Evolutionary conservation across 2,888 invertebrate species (phyloP), one percentile per base, ranked within the genome.

Genomic region (Troides oblongomaculatus): DNA sequence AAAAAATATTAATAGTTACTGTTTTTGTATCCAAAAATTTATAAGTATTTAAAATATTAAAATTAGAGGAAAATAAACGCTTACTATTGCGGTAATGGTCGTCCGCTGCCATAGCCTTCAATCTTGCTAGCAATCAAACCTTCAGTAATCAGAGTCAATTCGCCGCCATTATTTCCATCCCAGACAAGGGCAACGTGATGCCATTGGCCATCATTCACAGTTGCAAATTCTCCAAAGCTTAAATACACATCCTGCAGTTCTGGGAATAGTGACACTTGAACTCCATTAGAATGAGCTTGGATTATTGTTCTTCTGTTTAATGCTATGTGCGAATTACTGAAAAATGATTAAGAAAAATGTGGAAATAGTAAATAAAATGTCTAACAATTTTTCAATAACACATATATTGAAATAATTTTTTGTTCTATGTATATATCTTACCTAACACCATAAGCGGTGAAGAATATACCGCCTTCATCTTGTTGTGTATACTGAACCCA

Each of bases 191-290:
- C 97, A 46, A 98, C 95, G 81, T 98, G 98, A 92, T 99, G 98
- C 99, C 99, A 99, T 82, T 97, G 97, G 5, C 98, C 98, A 81
- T 99, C 98, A 81, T 98, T 99, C 25, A 99, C 96, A 0, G 97
- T 97, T 0, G 98, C 97, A 78, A 97, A 98, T 87, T 97, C 97
- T 66, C 97, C 95, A 88, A 98, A 98, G 76, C 97, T 97, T 59
- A 98, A 90, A 89, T 98, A 98, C 0, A 97, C 96, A 80, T 98
- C 97, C 86, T 97, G 97, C 14, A 97, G 89, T 81, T 98, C 97
- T 46, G 96, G 95, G 94, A 98, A 98, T 25, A 99, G 87, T 0
- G 97, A 97, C 21, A 99, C 95, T 86, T 97, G 97, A 3, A 98
- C 96, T n/a, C 98, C 98, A 77, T 96, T 97, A 18, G 97, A 97